Percentiles rank a stretch among this genome's conserved stretches.
These are phyloP conservation scores for Salarias fasciatus DNA, from an alignment of 2,797 vertebrate species.

Conservation along the genomic window DNA sequence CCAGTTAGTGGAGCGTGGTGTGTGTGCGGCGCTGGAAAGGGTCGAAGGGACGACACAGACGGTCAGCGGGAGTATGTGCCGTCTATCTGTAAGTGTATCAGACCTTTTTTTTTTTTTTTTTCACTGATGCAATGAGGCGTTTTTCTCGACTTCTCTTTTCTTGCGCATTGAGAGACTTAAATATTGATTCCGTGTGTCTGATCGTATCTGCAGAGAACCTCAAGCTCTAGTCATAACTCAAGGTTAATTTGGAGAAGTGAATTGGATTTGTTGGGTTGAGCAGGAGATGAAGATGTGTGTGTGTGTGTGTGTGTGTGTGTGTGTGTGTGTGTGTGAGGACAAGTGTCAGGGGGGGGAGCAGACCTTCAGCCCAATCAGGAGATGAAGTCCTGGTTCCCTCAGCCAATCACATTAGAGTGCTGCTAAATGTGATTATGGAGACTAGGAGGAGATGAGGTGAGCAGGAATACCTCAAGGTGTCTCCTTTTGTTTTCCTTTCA, in stretches of 20 bases:
- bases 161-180: background rate
- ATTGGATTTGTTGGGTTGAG: constrained; percentile 43
- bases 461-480: constrained; percentile 44
- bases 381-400: constrained; percentile 32
- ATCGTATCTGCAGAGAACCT: constrained; percentile 19
- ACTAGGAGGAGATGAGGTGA: constrained; percentile 31
- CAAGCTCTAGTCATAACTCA: constrained; percentile 30
- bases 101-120: background rate
- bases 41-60: background rate
- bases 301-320: no score
- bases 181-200: constrained; percentile 34
- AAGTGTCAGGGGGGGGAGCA: background rate
- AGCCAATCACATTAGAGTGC: constrained; percentile 53
- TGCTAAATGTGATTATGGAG: constrained; percentile 49
- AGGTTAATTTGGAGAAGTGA: constrained; percentile 52
- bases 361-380: constrained; percentile 35
- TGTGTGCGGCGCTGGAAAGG: background rate
- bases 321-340: no score
- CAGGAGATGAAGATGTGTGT: constrained; percentile 3
- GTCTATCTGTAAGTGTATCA: no score
- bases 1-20: background rate
- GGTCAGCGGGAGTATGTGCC: background rate
- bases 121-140: no score
- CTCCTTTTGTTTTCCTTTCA: constrained; percentile 28
- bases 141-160: no score